These are phyloP conservation scores for Hipparchia semele DNA, from an alignment of 2,888 invertebrate genomes.

Conservation along the genomic window DNA sequence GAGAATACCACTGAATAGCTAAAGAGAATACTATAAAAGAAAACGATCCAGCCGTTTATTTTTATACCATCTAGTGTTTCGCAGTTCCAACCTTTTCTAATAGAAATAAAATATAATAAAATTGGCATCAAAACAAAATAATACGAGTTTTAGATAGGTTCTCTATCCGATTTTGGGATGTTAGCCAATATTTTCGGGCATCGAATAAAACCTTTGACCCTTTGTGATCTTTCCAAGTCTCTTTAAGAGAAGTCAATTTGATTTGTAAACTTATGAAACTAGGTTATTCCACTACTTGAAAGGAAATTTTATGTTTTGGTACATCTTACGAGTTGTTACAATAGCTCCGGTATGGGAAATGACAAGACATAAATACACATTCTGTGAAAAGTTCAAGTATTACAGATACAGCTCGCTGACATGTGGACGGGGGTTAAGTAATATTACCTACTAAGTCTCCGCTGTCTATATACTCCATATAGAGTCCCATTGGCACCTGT, in stretches of 20 bases:
- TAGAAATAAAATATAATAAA: not conserved
- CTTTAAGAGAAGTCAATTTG: conserved; percentile 4
- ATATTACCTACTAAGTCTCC: too few relatives aligned
- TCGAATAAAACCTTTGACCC: conserved; percentile 3
- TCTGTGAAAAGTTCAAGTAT: too few relatives aligned
- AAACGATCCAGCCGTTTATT: not conserved
- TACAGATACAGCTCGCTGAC: too few relatives aligned
- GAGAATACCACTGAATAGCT: not conserved
- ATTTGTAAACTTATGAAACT: not conserved
- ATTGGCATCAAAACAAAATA: not conserved
- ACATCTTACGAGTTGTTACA: too few relatives aligned
- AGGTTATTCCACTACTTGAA: not conserved
- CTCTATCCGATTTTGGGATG: conserved; percentile 5
- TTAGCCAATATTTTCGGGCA: conserved; percentile 11
- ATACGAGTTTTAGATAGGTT: not conserved
- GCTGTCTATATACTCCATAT: too few relatives aligned
- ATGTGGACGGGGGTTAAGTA: too few relatives aligned
- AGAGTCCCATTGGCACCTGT: too few relatives aligned
- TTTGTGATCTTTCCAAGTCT: not conserved
- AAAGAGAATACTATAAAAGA: not conserved
- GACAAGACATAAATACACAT: too few relatives aligned
- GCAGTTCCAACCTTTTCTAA: not conserved
- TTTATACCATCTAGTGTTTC: not conserved
- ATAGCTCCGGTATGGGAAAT: too few relatives aligned
- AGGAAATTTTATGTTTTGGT: not conserved